phyloP scores from a whole-genome alignment of 2,888 invertebrate genomes.

The Cremastinae sp. region DNA sequence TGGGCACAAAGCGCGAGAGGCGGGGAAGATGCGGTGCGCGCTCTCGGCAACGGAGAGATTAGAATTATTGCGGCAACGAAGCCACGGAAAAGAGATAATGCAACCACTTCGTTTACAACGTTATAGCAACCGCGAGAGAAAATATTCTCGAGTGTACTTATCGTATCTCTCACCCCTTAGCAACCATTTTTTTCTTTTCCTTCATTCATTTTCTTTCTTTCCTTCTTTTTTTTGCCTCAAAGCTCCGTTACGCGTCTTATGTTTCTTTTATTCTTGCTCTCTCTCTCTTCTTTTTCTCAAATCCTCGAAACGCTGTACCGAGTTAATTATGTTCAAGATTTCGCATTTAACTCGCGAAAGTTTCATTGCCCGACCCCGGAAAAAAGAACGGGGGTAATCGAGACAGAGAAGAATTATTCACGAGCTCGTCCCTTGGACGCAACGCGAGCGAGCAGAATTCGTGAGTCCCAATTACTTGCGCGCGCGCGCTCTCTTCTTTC shows the following conservation, averaged over 20 bases:
- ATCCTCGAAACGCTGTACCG: neutral
- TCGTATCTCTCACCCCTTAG: conserved; percentile 7
- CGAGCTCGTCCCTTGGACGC: too few species aligned
- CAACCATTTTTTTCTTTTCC: neutral
- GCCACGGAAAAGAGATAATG: conserved; percentile 45
- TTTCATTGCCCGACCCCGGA: neutral
- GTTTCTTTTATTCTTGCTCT: neutral
- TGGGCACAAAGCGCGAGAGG: neutral
- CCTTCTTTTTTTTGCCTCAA: neutral
- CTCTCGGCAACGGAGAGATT: conserved; percentile 20
- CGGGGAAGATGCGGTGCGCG: neutral
- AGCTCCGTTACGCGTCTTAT: neutral
- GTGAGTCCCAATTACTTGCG: neutral
- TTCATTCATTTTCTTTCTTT: neutral
- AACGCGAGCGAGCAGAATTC: too few species aligned
- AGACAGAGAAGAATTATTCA: too few species aligned
- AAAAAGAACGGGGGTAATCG: neutral
- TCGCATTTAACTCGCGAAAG: neutral
- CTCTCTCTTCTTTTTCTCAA: neutral
- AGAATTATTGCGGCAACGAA: conserved; percentile 47
- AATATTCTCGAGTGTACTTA: conserved; percentile 50
- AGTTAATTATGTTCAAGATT: neutral
- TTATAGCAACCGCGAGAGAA: conserved; percentile 42
- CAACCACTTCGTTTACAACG: conserved; percentile 51
- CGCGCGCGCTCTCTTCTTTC: conserved; percentile 12